Conservation (phyloP, 2,888 invertebrate species). For the Caenorhabditis sinica region DNA sequence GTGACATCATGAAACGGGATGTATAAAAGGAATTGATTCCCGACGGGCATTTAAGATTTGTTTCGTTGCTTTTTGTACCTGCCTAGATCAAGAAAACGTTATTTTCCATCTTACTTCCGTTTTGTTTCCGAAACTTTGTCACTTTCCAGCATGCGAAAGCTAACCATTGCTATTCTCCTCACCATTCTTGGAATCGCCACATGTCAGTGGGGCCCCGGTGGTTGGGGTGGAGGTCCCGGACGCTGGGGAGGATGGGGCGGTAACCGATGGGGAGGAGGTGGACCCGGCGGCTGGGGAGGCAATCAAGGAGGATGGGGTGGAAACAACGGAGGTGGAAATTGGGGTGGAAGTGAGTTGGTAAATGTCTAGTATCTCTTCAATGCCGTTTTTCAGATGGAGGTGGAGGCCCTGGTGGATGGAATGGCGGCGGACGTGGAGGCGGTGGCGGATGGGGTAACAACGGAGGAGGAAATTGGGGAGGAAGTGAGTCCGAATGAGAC, state of each 20-base stretch:
- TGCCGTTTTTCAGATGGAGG: conserved; percentile 12
- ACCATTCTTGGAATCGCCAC: conserved; percentile 30
- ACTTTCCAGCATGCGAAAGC: conserved; percentile 45
- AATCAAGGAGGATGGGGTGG: conserved; percentile 37
- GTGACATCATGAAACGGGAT: conserved; percentile 23
- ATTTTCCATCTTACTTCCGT: not conserved
- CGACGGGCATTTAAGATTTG: not conserved
- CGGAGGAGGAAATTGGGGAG: conserved; percentile 23
- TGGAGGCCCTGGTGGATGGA: conserved; percentile 40
- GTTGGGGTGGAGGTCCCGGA: conserved; percentile 54
- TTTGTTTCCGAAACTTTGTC: not conserved
- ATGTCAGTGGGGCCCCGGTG: conserved; percentile 49
- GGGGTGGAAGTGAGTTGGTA: conserved; percentile 34
- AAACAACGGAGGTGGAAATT: conserved; percentile 14
- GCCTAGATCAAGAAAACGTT: not conserved
- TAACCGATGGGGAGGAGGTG: conserved; percentile 27
- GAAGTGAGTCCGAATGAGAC: not conserved
- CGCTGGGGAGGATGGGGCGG: conserved; percentile 55
- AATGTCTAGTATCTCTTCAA: too few relatives aligned
- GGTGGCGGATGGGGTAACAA: conserved; percentile 27
- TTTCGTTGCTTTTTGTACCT: conserved; percentile 32
- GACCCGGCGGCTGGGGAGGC: conserved; percentile 29
- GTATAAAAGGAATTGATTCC: conserved; percentile 27
- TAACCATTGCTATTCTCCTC: conserved; percentile 28
- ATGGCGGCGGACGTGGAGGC: conserved; percentile 23